A percentile compares a stretch with the other conserved stretches of the same genome.
These are phyloP conservation scores for Clistopyga incitator DNA, from an alignment of 2,888 invertebrate genomes.

Conservation along the genomic window DNA sequence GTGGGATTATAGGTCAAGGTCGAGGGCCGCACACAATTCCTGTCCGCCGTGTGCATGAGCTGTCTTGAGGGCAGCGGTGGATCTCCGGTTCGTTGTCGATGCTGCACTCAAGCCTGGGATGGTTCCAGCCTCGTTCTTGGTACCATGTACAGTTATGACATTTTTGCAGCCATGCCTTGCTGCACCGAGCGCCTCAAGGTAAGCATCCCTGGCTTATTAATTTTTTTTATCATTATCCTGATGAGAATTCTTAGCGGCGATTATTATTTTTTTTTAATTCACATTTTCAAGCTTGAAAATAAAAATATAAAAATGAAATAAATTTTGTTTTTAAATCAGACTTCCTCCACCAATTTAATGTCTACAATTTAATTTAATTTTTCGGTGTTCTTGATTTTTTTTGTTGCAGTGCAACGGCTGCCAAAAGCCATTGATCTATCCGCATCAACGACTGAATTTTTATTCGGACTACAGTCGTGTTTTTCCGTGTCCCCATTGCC, in stretches of 20 bases:
- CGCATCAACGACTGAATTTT: constrained; percentile 94
- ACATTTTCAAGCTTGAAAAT: background rate
- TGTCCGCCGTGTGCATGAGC: constrained; percentile 97
- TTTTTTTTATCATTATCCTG: too few species aligned
- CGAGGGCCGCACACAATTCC: constrained; percentile 94
- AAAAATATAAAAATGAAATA: too few species aligned
- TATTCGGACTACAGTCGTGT: constrained; percentile 98
- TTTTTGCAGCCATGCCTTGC: constrained; percentile 98
- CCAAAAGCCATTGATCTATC: constrained; percentile 94
- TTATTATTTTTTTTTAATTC: too few species aligned
- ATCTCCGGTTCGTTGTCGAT: constrained; percentile 92
- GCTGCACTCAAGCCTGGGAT: constrained; percentile 95
- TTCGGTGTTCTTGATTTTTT: constrained; percentile 65
- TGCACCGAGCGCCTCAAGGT: constrained; percentile 97
- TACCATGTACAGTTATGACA: constrained; percentile 99
- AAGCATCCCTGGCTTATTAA: too few species aligned
- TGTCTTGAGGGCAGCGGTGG: constrained; percentile 94
- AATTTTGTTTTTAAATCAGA: background rate
- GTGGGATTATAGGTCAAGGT: constrained; percentile 91
- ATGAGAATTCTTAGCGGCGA: too few species aligned
- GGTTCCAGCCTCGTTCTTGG: constrained; percentile 97
- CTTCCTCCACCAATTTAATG: background rate
- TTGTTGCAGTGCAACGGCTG: constrained; percentile 95
- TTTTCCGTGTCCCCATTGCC: constrained; percentile 96
- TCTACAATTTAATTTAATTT: background rate